Base-by-base conservation (phyloP, 2,113 vertebrate genomes). In the Paracanthobrama guichenoti region DNA sequence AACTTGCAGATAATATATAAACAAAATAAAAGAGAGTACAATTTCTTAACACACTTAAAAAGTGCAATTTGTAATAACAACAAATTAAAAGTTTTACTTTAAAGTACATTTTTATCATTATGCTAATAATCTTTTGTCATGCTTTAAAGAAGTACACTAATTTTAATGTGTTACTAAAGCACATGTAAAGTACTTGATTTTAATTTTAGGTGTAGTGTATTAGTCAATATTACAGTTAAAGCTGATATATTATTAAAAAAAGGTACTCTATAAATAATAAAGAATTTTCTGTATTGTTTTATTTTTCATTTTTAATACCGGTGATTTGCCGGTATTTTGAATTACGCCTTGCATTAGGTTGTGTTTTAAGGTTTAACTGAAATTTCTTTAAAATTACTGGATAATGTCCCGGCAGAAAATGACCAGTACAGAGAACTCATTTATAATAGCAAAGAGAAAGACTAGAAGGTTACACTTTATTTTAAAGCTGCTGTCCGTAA, bases 171-270 rank as follows among this genome's bases (percentile, higher is more conserved):
- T 39, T 71, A 28, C 20, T 69, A 39, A 20, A 42, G 35, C 20
- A 42, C 35, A 71, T 42, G 35, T 22, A 12, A 71, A 39, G 18
- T 42, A 69, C n/a, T 69, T 69, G 66, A 31, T 31, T 55, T 7
- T 55, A 55, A 18, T 55, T 53, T 55, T 66, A 69, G 20, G 31
- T 69, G 31, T 22, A 42, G 35, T 39, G 20, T 69, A 18, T 66
- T 39, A 71, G n/a, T 71, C 18, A 13, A 44, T 44, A 71, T 44
- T 71, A 71, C 39, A 69, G 6, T 71, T 67, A 67, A 67, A 67
- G 31, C 2, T 44, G 18, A 71, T 11, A n/a, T 16, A 22, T 24
- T 72, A n/a, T n/a, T n/a, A n/a, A n/a, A n/a, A n/a, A n/a, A n/a
- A n/a, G n/a, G n/a, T n/a, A n/a, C n/a, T n/a, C n/a, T n/a, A n/a